Conservation (phyloP, 2,113 vertebrate genomes). For the Chamaea fasciata region DNA sequence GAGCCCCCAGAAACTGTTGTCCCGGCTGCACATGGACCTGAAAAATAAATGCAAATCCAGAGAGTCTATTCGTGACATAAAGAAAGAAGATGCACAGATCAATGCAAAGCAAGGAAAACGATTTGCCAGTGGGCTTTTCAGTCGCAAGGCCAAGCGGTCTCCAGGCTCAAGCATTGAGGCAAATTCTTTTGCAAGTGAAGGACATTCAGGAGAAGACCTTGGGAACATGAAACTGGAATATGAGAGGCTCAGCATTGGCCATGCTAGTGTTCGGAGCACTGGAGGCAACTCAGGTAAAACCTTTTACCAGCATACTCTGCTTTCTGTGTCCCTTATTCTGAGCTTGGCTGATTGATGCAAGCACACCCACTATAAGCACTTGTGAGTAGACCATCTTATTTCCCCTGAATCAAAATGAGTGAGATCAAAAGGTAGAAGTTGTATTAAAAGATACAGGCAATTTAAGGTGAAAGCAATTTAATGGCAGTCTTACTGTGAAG, state of each 20-base stretch:
- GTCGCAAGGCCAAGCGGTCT: slow-evolving; percentile 51
- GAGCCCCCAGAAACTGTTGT: slow-evolving; percentile 44
- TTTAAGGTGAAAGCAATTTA: neutral
- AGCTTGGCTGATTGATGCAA: neutral
- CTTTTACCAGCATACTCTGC: neutral
- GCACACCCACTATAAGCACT: neutral
- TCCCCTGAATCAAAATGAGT: neutral
- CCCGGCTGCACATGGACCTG: slow-evolving; percentile 19
- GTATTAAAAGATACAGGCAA: neutral
- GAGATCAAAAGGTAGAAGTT: neutral
- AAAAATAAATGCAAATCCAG: slow-evolving; percentile 60
- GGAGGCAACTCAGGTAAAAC: slow-evolving; percentile 68
- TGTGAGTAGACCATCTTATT: neutral
- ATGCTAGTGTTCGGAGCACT: slow-evolving; percentile 27
- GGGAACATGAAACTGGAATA: slow-evolving; percentile 58
- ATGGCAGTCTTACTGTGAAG: neutral
- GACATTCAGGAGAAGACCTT: slow-evolving; percentile 50
- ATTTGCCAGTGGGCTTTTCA: slow-evolving; percentile 48
- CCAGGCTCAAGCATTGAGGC: neutral
- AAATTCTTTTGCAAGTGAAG: slow-evolving; percentile 57
- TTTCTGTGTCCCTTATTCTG: neutral
- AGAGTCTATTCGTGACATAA: slow-evolving; percentile 31
- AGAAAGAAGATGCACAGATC: slow-evolving; percentile 54
- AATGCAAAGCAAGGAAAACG: slow-evolving; percentile 49
- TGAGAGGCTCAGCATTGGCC: neutral